These are phyloP conservation scores for Neosilurus mollespiculum DNA, from an alignment of 2,797 vertebrate species.

Conservation along the genomic window DNA sequence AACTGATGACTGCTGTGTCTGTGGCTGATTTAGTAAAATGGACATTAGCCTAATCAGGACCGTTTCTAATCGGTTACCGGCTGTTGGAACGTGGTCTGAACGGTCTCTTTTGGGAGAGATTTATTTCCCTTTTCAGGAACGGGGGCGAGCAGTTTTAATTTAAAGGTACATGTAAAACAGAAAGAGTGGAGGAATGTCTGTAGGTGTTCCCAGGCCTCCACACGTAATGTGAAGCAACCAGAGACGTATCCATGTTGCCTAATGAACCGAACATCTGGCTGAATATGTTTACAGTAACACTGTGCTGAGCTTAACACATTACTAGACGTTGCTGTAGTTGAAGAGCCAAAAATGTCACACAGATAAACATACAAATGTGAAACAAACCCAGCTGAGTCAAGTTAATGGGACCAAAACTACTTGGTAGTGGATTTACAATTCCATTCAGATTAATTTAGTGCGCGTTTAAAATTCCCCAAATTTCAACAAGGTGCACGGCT, in stretches of 20 bases:
- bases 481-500: neutral
- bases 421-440: neutral
- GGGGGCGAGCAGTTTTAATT: too few species aligned
- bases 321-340: neutral
- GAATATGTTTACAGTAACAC: neutral
- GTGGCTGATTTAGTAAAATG: slow-evolving; percentile 1
- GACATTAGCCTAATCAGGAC: neutral
- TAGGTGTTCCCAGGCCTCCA: neutral
- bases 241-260: neutral
- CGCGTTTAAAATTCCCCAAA: neutral
- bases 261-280: neutral
- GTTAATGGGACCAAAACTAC: neutral
- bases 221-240: neutral
- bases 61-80: neutral
- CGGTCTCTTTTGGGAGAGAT: too few species aligned
- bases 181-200: neutral
- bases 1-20: neutral
- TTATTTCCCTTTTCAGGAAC: neutral
- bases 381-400: neutral
- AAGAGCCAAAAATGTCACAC: neutral
- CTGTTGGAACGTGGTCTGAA: neutral
- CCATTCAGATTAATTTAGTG: neutral
- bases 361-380: neutral
- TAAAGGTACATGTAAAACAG: neutral
- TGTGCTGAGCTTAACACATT: neutral